Conservation (phyloP, 2,888 invertebrate genomes). For the Hirtodrosophila cameraria region DNA sequence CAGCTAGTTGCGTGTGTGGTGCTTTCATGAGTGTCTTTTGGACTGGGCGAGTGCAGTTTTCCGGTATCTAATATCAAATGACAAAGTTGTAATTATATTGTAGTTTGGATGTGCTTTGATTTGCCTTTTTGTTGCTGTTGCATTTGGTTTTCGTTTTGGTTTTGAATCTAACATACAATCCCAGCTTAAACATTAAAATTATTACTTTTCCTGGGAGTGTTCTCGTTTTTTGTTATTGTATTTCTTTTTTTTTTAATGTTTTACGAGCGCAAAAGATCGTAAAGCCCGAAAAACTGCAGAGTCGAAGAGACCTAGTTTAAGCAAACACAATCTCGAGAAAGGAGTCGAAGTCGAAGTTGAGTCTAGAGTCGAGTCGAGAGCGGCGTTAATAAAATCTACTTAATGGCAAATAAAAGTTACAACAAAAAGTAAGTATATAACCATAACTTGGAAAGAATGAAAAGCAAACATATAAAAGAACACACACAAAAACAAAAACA, state of each 20-base stretch:
- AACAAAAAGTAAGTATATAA: conserved; percentile 58
- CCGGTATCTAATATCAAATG: conserved; percentile 72
- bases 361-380: conserved; percentile 20
- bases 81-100: conserved; percentile 74
- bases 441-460: conserved; percentile 46
- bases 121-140: too few species aligned
- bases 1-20: conserved; percentile 32
- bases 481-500: conserved; percentile 37
- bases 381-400: conserved; percentile 69
- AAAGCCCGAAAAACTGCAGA: conserved; percentile 44
- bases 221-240: conserved; percentile 16
- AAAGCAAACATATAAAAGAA: conserved; percentile 23
- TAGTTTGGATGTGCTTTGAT: conserved; percentile 32
- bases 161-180: conserved; percentile 1
- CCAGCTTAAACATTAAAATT: conserved; percentile 50
- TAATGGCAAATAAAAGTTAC: conserved; percentile 77
- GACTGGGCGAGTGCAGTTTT: conserved; percentile 46
- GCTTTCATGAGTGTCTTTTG: neutral
- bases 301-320: neutral
- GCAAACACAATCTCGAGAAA: conserved; percentile 4
- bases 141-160: too few species aligned
- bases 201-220: conserved; percentile 65
- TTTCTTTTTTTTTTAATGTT: conserved; percentile 26
- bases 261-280: conserved; percentile 65
- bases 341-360: conserved; percentile 3